A percentile compares a stretch with the other conserved stretches of the same genome.
phyloP scores from a whole-genome alignment of 2,797 vertebrate species.

The Coccyzus lansbergi region DNA sequence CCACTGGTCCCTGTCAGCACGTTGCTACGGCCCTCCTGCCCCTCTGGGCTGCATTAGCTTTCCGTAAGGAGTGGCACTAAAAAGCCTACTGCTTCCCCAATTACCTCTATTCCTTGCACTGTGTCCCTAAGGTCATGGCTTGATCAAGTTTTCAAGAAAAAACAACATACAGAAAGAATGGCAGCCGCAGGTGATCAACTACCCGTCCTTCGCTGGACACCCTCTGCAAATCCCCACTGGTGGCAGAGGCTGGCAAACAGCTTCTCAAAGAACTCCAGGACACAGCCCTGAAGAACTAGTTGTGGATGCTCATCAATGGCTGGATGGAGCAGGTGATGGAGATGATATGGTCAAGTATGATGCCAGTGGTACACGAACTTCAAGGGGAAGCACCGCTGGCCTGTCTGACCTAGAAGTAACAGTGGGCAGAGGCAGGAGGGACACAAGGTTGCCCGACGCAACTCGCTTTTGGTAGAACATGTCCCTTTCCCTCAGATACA shows the following conservation, averaged over 20 bases:
- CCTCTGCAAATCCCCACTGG: not conserved
- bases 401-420: not conserved
- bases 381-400: not conserved
- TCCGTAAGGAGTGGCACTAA: not conserved
- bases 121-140: not conserved
- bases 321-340: not conserved
- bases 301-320: not conserved
- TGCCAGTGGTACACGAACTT: not conserved
- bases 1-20: not conserved
- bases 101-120: not conserved
- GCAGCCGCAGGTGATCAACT: not conserved
- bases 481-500: not conserved
- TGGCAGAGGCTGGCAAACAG: not conserved
- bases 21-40: not conserved
- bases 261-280: not conserved
- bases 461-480: not conserved
- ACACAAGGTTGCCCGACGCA: not conserved
- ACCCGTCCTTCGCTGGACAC: not conserved
- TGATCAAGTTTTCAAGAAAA: not conserved
- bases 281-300: not conserved
- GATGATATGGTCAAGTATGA: not conserved
- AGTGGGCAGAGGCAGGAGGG: not conserved
- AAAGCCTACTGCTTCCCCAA: not conserved
- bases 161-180: not conserved
- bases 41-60: not conserved